These are phyloP conservation scores for Forpus xanthops DNA, from an alignment of 2,797 vertebrate genomes.

Conservation along the genomic window DNA sequence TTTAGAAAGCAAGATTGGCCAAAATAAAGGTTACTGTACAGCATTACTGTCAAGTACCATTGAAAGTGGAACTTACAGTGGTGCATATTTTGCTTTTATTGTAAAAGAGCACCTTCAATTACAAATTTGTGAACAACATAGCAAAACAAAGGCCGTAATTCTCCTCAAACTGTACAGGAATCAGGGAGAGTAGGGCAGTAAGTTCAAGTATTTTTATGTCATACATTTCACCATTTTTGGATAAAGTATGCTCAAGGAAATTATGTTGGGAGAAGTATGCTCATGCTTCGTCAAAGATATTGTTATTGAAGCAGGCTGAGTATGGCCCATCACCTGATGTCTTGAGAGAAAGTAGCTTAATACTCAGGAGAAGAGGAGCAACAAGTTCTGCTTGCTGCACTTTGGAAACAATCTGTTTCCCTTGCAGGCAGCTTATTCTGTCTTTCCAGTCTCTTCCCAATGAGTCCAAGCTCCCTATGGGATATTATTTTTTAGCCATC, in stretches of 20 bases:
- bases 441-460: neutral
- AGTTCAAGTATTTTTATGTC: neutral
- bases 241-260: neutral
- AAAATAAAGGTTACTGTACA: neutral
- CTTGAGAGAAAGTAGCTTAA: neutral
- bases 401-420: neutral
- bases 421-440: neutral
- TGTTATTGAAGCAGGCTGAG: neutral
- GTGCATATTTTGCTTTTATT: neutral
- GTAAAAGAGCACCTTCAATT: neutral
- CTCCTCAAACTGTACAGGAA: neutral
- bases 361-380: neutral
- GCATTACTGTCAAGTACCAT: neutral
- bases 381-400: neutral
- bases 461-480: neutral
- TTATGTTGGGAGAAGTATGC: neutral
- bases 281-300: neutral
- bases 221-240: neutral
- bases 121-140: neutral
- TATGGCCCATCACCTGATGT: neutral
- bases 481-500: neutral
- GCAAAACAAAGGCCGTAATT: neutral
- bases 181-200: neutral
- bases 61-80: neutral
- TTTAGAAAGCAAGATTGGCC: neutral